These are phyloP conservation scores for Chorisops tibialis DNA, from an alignment of 2,888 invertebrate genomes.

Conservation along the genomic window DNA sequence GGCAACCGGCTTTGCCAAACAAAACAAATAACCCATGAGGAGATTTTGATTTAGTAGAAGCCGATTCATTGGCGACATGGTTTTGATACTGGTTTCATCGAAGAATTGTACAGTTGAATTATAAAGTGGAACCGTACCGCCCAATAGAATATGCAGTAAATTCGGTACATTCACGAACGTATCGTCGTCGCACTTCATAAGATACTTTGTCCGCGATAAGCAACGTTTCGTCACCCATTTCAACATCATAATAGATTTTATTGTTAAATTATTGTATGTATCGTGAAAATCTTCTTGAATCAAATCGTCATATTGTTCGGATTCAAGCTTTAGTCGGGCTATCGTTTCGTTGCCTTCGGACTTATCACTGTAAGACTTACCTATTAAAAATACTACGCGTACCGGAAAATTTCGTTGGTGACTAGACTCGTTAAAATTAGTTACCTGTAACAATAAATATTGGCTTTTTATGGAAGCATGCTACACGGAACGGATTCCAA, in stretches of 20 bases:
- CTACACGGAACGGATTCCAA: too few species aligned
- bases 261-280: constrained; percentile 80
- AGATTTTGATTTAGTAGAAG: constrained; percentile 53
- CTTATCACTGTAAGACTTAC: constrained; percentile 37
- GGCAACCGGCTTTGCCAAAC: constrained; percentile 70
- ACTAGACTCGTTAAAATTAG: constrained; percentile 31
- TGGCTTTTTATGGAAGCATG: too few species aligned
- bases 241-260: constrained; percentile 80
- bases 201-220: constrained; percentile 58
- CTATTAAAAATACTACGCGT: constrained; percentile 47
- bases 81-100: constrained; percentile 42
- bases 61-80: constrained; percentile 42
- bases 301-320: constrained; percentile 66
- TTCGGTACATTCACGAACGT: constrained; percentile 78
- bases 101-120: constrained; percentile 48
- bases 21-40: constrained; percentile 74
- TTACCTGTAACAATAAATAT: constrained; percentile 13
- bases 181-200: constrained; percentile 84
- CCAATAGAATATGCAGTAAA: constrained; percentile 56
- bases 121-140: constrained; percentile 51
- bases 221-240: constrained; percentile 76
- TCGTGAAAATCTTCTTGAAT: constrained; percentile 81
- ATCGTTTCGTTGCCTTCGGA: constrained; percentile 56
- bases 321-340: constrained; percentile 64
- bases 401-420: constrained; percentile 37